Evolutionary conservation across 2,797 vertebrate genomes (phyloP), one percentile per base, ranked within the genome.

Genomic region (Pseudomugil tenellus): DNA sequence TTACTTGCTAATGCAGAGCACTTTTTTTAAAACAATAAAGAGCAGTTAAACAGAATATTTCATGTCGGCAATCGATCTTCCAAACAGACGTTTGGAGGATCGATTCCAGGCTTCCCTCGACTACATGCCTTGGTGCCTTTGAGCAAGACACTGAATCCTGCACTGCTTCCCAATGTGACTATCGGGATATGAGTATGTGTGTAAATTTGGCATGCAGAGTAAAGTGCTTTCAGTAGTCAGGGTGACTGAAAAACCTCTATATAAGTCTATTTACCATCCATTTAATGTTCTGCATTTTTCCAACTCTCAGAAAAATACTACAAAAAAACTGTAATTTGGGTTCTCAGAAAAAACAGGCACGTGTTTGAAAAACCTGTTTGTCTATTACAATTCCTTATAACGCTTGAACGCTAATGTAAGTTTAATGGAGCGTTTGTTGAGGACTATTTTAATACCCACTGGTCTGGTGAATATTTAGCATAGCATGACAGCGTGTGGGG

Each of bases 371-470:
- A 19, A 21, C 11, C 32, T 11, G 9, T 2, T 34, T 34, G 8
- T 34, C 11, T 34, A 7, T 32, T 25, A 14, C 16, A 25, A 58
- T 26, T 37, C 26, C 34, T 31, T 55, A 4, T 57, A 82, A 10
- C n/a, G 31, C 8, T 12, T 21, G 28, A 28, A 11, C 1, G 54
- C 51, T 55, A 11, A 58, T 0, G 1, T 16, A 43, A 25, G 53
- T 35, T 14, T 59, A 61, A 72, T 4, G 1, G 32, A 21, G 19
- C 4, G 54, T 60, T 41, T 76, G 23, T 60, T 60, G 16, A 12
- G 54, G 66, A 53, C 49, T 68, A 68, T 72, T 72, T 78, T 41
- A 72, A 63, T 35, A 61, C 12, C 41, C 17, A 66, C 32, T 41
- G 52, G 31, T 46, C 16, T 26, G 13, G 34, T 67, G 37, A 67